Conservation (phyloP, 2,113 vertebrate species). For the Peromyscus leucopus region DNA sequence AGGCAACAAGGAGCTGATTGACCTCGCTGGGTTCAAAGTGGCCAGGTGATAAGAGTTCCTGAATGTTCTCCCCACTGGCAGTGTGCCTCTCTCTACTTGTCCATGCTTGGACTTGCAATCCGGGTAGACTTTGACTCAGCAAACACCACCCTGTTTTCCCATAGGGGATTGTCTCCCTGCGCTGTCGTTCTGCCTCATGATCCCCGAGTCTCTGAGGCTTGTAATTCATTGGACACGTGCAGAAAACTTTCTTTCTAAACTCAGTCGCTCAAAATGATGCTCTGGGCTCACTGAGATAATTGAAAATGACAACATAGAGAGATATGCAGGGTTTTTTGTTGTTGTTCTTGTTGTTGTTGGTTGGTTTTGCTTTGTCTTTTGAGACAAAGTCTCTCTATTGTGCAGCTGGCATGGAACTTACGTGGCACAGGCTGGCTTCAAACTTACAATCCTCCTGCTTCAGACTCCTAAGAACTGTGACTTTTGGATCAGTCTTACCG, state of each 20-base stretch:
- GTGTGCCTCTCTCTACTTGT: background rate
- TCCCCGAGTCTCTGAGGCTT: background rate
- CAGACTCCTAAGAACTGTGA: background rate
- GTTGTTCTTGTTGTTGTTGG: background rate
- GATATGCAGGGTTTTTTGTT: background rate
- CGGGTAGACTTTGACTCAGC: constrained; percentile 4
- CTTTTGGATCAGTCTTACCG: background rate
- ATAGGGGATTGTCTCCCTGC: background rate
- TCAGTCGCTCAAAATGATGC: constrained; percentile 17
- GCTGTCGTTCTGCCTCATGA: background rate
- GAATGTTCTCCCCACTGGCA: background rate
- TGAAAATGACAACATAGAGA: background rate
- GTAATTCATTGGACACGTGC: background rate
- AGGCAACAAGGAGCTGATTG: background rate
- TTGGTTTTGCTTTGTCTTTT: background rate
- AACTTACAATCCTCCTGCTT: background rate
- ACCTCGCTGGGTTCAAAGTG: background rate
- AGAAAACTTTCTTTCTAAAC: constrained; percentile 28
- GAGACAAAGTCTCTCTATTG: background rate
- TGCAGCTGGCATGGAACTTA: background rate
- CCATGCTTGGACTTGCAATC: background rate
- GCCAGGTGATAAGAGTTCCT: background rate
- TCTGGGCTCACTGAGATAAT: constrained; percentile 13
- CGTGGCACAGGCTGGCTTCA: background rate
- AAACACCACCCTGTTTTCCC: background rate